Evolutionary conservation across 2,113 vertebrate species (phyloP).

Genomic region (Pangasianodon gigas): DNA sequence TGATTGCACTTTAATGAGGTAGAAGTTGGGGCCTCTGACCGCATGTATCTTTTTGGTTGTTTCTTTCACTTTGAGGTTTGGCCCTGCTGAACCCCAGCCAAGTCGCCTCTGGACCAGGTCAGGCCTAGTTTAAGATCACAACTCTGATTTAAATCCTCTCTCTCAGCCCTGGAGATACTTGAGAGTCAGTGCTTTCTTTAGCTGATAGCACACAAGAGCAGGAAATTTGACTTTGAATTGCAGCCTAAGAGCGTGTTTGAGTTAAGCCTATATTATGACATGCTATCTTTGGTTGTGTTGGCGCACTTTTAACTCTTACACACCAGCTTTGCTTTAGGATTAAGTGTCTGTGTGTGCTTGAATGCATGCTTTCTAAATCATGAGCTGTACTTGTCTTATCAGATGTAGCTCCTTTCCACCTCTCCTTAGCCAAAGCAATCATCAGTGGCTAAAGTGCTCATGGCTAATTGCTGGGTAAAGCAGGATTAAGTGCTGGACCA

Average conservation of each 20-base stretch:
- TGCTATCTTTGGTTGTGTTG: not conserved
- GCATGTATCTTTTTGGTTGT: slow-evolving; percentile 8
- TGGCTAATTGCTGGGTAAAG: slow-evolving; percentile 63
- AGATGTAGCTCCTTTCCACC: slow-evolving; percentile 29
- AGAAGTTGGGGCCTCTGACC: slow-evolving; percentile 26
- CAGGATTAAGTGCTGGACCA: slow-evolving; percentile 54
- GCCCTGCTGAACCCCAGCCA: slow-evolving; percentile 17
- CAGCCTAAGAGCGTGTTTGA: slow-evolving; percentile 6
- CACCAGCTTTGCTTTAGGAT: slow-evolving; percentile 15
- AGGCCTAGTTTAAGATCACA: slow-evolving; percentile 46
- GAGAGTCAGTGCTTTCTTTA: slow-evolving; percentile 22
- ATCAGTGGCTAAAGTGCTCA: slow-evolving; percentile 55
- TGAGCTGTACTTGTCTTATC: slow-evolving; percentile 28
- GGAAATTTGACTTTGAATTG: slow-evolving; percentile 3
- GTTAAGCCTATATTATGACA: not conserved
- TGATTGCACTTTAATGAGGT: slow-evolving; percentile 45
- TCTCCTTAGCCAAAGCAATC: slow-evolving; percentile 55
- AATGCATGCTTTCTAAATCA: not conserved
- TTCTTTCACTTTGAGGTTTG: slow-evolving; percentile 22
- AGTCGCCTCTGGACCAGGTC: slow-evolving; percentile 44
- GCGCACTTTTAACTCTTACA: not conserved
- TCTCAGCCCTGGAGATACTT: slow-evolving; percentile 2
- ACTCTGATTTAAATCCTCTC: slow-evolving; percentile 27
- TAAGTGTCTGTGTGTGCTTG: slow-evolving; percentile 11
- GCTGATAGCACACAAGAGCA: slow-evolving; percentile 28